Evolutionary conservation across 1,140 invertebrate genomes (phyloP).

Genomic region (Helicoverpa armigera): DNA sequence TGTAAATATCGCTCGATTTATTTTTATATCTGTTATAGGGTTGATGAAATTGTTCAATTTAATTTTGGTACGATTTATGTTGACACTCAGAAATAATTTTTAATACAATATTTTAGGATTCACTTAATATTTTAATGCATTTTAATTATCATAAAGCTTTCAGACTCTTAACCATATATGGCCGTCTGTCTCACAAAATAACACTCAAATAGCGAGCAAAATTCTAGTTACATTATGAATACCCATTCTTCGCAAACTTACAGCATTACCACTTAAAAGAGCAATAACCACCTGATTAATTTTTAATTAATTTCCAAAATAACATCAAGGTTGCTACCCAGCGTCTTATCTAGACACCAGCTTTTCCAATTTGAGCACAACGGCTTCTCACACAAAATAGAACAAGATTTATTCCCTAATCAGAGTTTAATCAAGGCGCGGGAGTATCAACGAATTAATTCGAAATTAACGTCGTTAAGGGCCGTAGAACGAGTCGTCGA

Average conservation of each 20-base stretch:
- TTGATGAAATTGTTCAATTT: neutral
- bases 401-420: constrained; percentile 74
- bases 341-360: constrained; percentile 27
- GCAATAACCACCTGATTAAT: constrained; percentile 33
- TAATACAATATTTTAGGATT: no score
- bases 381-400: constrained; percentile 52
- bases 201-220: no score
- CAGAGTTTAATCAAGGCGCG: constrained; percentile 74
- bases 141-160: no score
- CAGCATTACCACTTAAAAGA: neutral
- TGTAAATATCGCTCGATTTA: constrained; percentile 1
- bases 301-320: constrained; percentile 39
- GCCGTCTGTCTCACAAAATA: no score
- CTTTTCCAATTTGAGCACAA: constrained; percentile 44
- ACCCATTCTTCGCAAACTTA: neutral
- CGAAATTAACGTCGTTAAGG: constrained; percentile 72
- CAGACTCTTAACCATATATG: no score
- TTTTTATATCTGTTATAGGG: neutral
- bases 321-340: constrained; percentile 8
- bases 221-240: no score
- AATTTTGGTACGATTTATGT: neutral
- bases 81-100: no score
- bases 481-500: constrained; percentile 57
- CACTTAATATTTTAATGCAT: no score
- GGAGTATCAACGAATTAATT: constrained; percentile 76